Conservation (phyloP, 1,140 invertebrate species). For the Tachypleus tridentatus region DNA sequence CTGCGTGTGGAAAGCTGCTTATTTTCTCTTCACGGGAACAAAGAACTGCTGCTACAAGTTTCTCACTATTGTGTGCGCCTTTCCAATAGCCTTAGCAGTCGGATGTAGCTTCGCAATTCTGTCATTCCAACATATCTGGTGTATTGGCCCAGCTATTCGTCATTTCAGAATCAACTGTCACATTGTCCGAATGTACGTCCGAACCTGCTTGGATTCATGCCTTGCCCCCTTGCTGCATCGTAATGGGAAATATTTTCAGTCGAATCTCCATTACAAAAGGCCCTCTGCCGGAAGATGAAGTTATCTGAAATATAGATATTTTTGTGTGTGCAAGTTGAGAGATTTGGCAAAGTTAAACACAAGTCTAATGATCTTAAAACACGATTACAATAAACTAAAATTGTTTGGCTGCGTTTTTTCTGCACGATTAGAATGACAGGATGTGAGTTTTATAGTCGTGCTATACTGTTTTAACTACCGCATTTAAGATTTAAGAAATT, state of each 20-base stretch:
- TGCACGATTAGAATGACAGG: too few species aligned
- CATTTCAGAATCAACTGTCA: constrained; percentile 53
- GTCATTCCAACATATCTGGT: constrained; percentile 65
- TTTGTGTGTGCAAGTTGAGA: too few species aligned
- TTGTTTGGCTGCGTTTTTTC: too few species aligned
- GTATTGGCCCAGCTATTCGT: constrained; percentile 48
- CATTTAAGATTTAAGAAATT: too few species aligned
- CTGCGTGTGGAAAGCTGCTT: constrained; percentile 58
- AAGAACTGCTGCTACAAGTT: constrained; percentile 56
- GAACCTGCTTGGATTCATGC: constrained; percentile 44
- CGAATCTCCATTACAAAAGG: constrained; percentile 34
- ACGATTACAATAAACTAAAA: too few species aligned
- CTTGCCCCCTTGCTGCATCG: constrained; percentile 48
- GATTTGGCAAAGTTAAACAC: too few species aligned
- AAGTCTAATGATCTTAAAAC: too few species aligned
- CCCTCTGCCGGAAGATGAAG: too few species aligned
- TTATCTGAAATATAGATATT: too few species aligned
- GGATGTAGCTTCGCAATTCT: constrained; percentile 60
- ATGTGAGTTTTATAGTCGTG: too few species aligned
- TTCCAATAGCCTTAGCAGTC: constrained; percentile 50
- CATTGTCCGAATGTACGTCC: constrained; percentile 43
- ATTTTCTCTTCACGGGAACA: constrained; percentile 51
- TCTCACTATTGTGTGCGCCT: constrained; percentile 50
- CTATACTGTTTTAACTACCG: too few species aligned
- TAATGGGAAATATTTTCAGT: constrained; percentile 48